These are phyloP conservation scores for Acanthococcus lagerstroemiae DNA, from an alignment of 2,888 invertebrate species.

Conservation along the genomic window DNA sequence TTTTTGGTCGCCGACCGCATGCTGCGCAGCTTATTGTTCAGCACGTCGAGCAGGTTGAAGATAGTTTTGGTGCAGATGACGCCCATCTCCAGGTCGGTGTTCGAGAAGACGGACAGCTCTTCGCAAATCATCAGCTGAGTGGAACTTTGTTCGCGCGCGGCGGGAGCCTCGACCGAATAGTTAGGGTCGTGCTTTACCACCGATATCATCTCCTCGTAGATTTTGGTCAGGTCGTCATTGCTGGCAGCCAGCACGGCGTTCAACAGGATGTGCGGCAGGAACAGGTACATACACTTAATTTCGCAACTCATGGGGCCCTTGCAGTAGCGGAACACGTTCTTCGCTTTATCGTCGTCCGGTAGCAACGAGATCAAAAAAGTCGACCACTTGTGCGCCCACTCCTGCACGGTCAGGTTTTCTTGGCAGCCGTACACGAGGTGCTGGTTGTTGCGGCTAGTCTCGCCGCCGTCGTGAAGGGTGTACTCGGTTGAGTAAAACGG, in stretches of 20 bases:
- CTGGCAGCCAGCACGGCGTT: conserved; percentile 44
- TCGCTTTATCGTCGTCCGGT: conserved; percentile 50
- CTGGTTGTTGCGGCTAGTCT: conserved; percentile 40
- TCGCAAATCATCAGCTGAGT: conserved; percentile 11
- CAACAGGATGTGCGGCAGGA: conserved; percentile 60
- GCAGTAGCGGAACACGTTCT: conserved; percentile 53
- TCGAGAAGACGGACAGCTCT: background rate
- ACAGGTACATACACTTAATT: conserved; percentile 52
- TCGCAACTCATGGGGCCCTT: conserved; percentile 57
- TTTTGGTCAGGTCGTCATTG: conserved; percentile 42
- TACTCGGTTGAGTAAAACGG: conserved; percentile 60
- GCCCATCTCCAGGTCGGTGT: conserved; percentile 15
- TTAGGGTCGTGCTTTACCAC: background rate
- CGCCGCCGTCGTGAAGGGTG: conserved; percentile 37
- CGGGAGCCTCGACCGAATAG: background rate
- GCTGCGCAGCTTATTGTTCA: conserved; percentile 46
- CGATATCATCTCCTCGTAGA: conserved; percentile 48
- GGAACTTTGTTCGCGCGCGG: too few species aligned
- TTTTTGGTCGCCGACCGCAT: background rate
- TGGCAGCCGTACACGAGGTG: conserved; percentile 40
- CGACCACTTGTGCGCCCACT: conserved; percentile 71
- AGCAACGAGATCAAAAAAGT: conserved; percentile 56
- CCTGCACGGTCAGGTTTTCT: conserved; percentile 43
- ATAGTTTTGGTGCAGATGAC: conserved; percentile 41
- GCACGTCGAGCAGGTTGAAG: conserved; percentile 62